These are phyloP conservation scores for Emydura subglobosa DNA, from an alignment of 2,113 vertebrate species.

Conservation along the genomic window DNA sequence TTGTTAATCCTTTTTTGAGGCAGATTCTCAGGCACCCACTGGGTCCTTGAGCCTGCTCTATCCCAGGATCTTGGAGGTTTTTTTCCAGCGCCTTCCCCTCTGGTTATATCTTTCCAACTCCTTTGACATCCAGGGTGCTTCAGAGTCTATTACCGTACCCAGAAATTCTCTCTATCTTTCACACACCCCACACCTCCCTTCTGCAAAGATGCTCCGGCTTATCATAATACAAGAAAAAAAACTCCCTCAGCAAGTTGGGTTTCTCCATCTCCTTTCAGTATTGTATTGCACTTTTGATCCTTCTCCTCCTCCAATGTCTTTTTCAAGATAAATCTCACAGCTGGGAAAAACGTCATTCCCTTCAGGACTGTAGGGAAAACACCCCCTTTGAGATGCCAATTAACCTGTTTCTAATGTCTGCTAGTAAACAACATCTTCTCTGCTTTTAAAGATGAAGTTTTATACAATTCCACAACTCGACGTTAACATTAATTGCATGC, in stretches of 20 bases:
- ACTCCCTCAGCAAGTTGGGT: neutral
- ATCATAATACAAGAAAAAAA: neutral
- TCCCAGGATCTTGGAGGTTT: neutral
- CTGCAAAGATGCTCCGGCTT: neutral
- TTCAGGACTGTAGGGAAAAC: neutral
- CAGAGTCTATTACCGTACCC: neutral
- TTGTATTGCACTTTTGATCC: neutral
- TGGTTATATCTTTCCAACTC: neutral
- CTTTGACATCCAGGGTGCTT: neutral
- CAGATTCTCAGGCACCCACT: neutral
- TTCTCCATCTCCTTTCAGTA: neutral
- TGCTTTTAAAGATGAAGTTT: neutral
- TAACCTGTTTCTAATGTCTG: neutral
- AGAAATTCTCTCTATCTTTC: neutral
- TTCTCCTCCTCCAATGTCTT: rapidly evolving
- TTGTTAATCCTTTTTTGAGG: rapidly evolving
- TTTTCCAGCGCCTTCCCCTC: neutral
- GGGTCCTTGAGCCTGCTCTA: neutral
- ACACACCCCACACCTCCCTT: neutral
- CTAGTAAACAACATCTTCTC: neutral
- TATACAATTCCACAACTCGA: neutral
- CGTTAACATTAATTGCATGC: neutral
- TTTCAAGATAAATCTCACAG: neutral
- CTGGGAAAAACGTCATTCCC: neutral
- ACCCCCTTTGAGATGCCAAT: neutral